Percentiles rank a stretch among this genome's conserved stretches.
Conservation (phyloP, 2,888 invertebrate species). For the Eupithecia pulchellata region DNA sequence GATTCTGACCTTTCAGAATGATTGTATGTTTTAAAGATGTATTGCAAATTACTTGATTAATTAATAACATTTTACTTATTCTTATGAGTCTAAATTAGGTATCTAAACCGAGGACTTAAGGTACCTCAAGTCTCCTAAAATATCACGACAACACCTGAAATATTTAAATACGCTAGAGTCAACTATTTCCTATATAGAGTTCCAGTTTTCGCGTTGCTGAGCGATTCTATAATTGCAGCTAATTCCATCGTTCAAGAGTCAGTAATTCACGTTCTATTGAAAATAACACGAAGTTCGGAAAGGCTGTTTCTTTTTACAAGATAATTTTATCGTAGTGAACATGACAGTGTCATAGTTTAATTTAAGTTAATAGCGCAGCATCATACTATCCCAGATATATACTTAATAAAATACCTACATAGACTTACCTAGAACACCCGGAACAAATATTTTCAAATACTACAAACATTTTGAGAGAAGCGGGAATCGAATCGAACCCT, state of each 20-base stretch:
- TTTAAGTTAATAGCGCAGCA: too few species aligned
- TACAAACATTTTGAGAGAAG: too few species aligned
- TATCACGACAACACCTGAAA: not conserved
- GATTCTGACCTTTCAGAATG: not conserved
- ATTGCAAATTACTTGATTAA: not conserved
- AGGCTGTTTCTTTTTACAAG: not conserved
- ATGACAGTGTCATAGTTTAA: not conserved
- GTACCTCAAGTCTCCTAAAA: not conserved
- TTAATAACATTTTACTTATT: not conserved
- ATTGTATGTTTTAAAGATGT: not conserved
- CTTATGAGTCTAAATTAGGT: too few species aligned
- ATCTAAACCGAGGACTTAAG: too few species aligned
- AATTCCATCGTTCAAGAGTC: slow-evolving; percentile 57
- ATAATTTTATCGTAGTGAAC: not conserved
- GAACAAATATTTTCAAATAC: too few species aligned
- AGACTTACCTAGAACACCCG: too few species aligned
- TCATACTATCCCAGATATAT: too few species aligned
- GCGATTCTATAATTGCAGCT: slow-evolving; percentile 40
- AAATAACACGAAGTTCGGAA: slow-evolving; percentile 52
- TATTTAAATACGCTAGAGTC: not conserved
- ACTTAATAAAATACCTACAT: too few species aligned
- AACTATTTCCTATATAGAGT: not conserved
- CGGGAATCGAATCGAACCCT: too few species aligned
- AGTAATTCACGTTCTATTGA: slow-evolving; percentile 71
- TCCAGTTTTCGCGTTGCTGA: not conserved